These are phyloP conservation scores for Thamnophis elegans DNA, from an alignment of 2,797 vertebrate species.

Conservation along the genomic window DNA sequence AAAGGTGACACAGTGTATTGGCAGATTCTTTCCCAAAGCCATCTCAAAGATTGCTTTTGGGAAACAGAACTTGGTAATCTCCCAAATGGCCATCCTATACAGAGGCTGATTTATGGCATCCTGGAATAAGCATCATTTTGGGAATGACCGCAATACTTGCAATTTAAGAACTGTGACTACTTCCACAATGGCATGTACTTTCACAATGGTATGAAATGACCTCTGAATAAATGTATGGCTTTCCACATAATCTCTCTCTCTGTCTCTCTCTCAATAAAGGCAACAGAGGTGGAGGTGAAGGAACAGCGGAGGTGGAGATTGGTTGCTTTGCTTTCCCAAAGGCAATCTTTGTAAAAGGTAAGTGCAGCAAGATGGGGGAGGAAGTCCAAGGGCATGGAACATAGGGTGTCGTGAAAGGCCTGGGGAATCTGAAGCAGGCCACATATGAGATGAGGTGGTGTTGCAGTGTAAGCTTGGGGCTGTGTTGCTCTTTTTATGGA, in stretches of 20 bases:
- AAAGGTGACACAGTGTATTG: neutral
- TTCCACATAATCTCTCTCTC: neutral
- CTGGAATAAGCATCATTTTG: neutral
- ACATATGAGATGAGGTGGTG: no score
- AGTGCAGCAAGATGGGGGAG: neutral
- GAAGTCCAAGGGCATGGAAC: neutral
- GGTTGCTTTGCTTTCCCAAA: no score
- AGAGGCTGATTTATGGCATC: neutral
- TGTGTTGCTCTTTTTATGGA: neutral
- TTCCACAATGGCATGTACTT: neutral
- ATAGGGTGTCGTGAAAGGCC: neutral
- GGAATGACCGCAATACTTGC: neutral
- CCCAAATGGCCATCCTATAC: neutral
- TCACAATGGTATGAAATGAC: neutral
- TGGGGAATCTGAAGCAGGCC: no score
- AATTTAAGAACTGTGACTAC: neutral
- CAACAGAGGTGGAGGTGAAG: conserved; percentile 67
- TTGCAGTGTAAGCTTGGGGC: neutral
- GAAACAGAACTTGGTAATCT: neutral
- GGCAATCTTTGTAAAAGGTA: neutral
- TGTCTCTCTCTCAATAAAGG: conserved; percentile 32
- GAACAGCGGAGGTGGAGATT: conserved; percentile 37
- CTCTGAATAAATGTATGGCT: neutral
- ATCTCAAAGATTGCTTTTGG: neutral
- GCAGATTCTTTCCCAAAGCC: neutral